A percentile compares a stretch with the other conserved stretches of the same genome.
Conservation (phyloP, 2,113 vertebrate species). For the Platichthys flesus region DNA sequence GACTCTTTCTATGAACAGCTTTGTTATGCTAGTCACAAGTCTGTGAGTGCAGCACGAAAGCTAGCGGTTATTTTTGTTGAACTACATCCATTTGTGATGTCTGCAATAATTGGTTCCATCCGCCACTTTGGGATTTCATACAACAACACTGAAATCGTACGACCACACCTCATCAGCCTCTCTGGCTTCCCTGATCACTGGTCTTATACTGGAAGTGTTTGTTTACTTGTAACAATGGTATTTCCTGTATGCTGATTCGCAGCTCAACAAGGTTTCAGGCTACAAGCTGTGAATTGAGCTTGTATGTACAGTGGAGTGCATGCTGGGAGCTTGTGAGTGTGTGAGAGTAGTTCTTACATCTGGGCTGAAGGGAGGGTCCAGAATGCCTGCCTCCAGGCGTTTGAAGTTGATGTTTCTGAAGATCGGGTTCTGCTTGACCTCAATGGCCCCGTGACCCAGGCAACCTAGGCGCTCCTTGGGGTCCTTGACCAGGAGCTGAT, state of each 20-base stretch:
- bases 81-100: not conserved
- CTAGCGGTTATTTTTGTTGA: not conserved
- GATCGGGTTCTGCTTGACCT: slow-evolving; percentile 89
- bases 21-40: not conserved
- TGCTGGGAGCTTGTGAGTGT: not conserved
- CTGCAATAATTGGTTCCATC: not conserved
- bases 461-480: slow-evolving; percentile 89
- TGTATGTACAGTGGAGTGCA: not conserved
- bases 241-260: slow-evolving; percentile 62
- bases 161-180: slow-evolving; percentile 5
- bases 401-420: slow-evolving; percentile 93
- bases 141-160: slow-evolving; percentile 6
- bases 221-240: slow-evolving; percentile 69
- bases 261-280: slow-evolving; percentile 9
- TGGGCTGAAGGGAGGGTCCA: slow-evolving; percentile 91
- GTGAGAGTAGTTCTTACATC: slow-evolving; percentile 83
- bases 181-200: slow-evolving; percentile 14
- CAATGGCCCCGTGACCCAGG: slow-evolving; percentile 82
- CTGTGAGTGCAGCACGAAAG: not conserved
- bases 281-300: slow-evolving; percentile 13
- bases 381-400: slow-evolving; percentile 89
- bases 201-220: slow-evolving; percentile 46
- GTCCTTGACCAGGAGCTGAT: slow-evolving; percentile 89
- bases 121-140: slow-evolving; percentile 6
- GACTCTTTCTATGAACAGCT: slow-evolving; percentile 4